phyloP scores from a whole-genome alignment of 1,140 invertebrate genomes.

The Drosophila bocqueti region DNA sequence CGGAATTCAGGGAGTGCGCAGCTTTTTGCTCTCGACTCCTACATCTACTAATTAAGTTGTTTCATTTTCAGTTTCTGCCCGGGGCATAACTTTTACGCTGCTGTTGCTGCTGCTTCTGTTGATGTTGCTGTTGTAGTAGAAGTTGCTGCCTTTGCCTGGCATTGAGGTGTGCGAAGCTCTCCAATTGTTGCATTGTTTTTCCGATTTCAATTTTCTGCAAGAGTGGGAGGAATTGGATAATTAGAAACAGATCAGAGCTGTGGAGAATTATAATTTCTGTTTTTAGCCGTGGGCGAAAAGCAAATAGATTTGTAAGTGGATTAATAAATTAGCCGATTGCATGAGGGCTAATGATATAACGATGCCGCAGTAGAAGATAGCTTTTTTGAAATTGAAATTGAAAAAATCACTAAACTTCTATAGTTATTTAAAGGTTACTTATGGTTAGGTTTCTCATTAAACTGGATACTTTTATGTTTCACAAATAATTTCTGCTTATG shows the following conservation, averaged over 20 bases:
- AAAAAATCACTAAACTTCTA: no score
- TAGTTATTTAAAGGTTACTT: neutral
- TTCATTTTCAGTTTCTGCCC: constrained; percentile 77
- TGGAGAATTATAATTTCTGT: constrained; percentile 55
- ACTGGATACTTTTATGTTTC: neutral
- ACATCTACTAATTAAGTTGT: constrained; percentile 83
- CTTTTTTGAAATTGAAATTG: neutral
- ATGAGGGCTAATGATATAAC: constrained; percentile 26
- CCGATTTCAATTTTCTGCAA: constrained; percentile 38
- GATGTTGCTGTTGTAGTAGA: constrained; percentile 18
- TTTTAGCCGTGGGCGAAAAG: neutral
- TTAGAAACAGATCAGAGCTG: constrained; percentile 19
- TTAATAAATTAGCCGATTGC: constrained; percentile 43
- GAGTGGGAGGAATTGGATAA: constrained; percentile 5
- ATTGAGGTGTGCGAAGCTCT: constrained; percentile 60
- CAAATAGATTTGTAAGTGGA: constrained; percentile 36
- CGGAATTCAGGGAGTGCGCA: constrained; percentile 38
- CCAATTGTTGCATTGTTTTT: constrained; percentile 74
- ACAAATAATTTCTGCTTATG: constrained; percentile 1
- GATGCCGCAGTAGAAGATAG: neutral
- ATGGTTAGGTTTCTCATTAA: neutral
- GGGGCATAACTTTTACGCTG: constrained; percentile 65
- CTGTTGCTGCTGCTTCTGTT: constrained; percentile 16
- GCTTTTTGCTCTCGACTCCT: constrained; percentile 56
- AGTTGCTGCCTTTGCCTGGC: constrained; percentile 34